Evolutionary conservation across 2,888 invertebrate genomes (phyloP).

Genomic region (Tortrix viridana): DNA sequence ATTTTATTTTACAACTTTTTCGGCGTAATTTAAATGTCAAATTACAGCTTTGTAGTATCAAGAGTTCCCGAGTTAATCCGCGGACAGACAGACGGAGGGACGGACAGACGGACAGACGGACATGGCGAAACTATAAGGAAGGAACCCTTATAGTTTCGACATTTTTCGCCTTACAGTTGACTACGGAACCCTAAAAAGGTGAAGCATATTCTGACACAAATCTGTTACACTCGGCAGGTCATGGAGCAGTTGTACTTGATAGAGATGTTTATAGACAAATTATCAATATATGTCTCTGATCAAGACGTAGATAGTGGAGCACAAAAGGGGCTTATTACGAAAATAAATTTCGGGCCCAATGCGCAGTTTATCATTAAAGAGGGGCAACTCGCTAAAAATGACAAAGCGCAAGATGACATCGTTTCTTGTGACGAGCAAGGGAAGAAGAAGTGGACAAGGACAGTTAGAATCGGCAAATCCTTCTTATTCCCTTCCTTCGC

Average conservation of each 20-base stretch:
- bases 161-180: too few relatives aligned
- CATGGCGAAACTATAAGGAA: too few relatives aligned
- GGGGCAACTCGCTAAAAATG: constrained; percentile 65
- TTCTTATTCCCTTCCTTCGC: constrained; percentile 79
- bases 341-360: constrained; percentile 77
- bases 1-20: too few relatives aligned
- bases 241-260: constrained; percentile 84
- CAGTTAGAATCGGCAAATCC: constrained; percentile 81
- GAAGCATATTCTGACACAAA: constrained; percentile 64
- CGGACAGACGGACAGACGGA: too few relatives aligned
- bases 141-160: too few relatives aligned
- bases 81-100: too few relatives aligned
- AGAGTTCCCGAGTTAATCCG: too few relatives aligned
- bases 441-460: constrained; percentile 65
- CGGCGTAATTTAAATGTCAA: too few relatives aligned
- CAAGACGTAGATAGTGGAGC: constrained; percentile 59
- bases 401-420: constrained; percentile 59
- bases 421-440: constrained; percentile 63
- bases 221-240: constrained; percentile 74
- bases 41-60: too few relatives aligned
- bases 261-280: constrained; percentile 83
- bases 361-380: constrained; percentile 78
- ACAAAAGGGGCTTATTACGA: constrained; percentile 74
- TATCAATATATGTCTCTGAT: constrained; percentile 66
- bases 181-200: constrained; percentile 11